Evolutionary conservation across 2,113 vertebrate genomes (phyloP).

Genomic region (Microcebus tavaratra): DNA sequence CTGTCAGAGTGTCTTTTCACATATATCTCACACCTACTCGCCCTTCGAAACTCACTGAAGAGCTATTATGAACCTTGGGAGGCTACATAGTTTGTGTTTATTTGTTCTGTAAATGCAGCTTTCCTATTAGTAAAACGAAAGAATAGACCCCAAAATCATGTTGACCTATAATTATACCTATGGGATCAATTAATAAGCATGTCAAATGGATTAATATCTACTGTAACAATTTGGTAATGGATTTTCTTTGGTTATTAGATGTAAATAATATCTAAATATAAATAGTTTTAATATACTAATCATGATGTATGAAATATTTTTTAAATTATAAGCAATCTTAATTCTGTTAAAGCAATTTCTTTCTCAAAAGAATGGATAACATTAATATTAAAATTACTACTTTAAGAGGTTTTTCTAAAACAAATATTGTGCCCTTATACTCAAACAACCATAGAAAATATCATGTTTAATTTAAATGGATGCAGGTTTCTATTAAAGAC

Average conservation of each 20-base stretch:
- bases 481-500: not conserved
- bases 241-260: not conserved
- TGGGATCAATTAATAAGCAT: not conserved
- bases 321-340: not conserved
- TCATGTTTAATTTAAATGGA: not conserved
- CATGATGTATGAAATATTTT: not conserved
- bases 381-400: not conserved
- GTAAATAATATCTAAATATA: not conserved
- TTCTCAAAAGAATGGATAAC: not conserved
- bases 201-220: not conserved
- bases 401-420: not conserved
- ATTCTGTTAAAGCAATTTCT: not conserved
- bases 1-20: not conserved
- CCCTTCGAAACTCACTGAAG: not conserved
- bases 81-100: not conserved
- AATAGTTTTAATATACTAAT: not conserved
- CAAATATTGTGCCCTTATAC: conserved; percentile 32
- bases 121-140: not conserved
- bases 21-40: no score
- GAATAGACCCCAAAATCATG: not conserved
- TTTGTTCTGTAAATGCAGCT: not conserved
- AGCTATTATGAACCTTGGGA: rapidly evolving
- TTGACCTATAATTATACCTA: not conserved
- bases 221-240: not conserved
- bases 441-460: not conserved